Evolutionary conservation across 2,797 vertebrate genomes (phyloP).

Genomic region (Agapornis canus): DNA sequence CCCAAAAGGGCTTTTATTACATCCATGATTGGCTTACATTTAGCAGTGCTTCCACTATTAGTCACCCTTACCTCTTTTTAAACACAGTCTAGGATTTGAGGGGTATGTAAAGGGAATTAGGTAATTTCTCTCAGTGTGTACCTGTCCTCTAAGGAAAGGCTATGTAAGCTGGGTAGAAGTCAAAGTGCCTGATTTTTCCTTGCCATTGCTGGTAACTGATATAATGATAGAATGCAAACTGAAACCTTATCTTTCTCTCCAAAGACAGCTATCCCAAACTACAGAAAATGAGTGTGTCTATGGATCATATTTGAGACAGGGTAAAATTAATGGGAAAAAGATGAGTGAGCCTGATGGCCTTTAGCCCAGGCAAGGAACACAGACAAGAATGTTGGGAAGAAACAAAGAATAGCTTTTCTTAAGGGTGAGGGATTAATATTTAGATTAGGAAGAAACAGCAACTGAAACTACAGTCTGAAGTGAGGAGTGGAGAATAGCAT

Average conservation of each 20-base stretch:
- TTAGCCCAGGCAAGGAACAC: background rate
- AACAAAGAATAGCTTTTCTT: background rate
- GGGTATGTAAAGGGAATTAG: background rate
- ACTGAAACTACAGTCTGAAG: background rate
- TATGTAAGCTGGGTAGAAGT: background rate
- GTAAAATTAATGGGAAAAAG: background rate
- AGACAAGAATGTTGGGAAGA: background rate
- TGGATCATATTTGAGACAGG: background rate
- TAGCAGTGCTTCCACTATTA: no score
- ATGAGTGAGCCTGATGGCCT: background rate
- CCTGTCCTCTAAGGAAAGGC: background rate
- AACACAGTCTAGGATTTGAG: background rate
- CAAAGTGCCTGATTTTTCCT: background rate
- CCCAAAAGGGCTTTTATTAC: slow-evolving; percentile 19
- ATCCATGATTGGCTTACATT: background rate
- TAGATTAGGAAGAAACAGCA: background rate
- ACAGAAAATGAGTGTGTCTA: background rate
- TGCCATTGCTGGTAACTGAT: background rate
- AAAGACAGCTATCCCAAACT: background rate
- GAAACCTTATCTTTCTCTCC: background rate
- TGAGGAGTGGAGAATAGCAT: background rate
- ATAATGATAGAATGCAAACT: background rate
- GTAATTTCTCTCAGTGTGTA: background rate
- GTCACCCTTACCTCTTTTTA: background rate
- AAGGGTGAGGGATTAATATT: background rate